A percentile compares a stretch with the other conserved stretches of the same genome.
Evolutionary conservation across 2,113 vertebrate genomes (phyloP).

Genomic region (Ibidorhyncha struthersii): DNA sequence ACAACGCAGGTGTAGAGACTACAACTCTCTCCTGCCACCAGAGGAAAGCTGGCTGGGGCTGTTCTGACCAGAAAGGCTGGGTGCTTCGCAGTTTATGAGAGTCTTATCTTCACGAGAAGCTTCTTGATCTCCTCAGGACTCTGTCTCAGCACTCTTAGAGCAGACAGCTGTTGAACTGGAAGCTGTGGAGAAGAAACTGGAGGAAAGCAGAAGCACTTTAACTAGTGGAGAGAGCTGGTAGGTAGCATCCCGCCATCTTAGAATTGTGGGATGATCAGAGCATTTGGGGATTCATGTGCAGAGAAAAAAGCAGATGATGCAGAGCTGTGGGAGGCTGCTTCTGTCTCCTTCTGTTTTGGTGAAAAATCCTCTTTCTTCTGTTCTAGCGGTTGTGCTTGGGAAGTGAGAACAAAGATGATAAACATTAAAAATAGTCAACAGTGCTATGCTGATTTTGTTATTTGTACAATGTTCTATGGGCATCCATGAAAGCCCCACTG

Average conservation of each 20-base stretch:
- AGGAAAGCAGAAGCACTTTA: constrained; percentile 67
- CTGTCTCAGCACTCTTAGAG: constrained; percentile 77
- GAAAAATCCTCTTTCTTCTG: neutral
- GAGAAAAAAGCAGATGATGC: neutral
- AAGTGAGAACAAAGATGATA: neutral
- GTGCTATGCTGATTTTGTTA: neutral
- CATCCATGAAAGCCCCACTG: neutral
- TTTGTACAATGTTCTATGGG: neutral
- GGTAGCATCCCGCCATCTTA: neutral
- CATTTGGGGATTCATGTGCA: neutral
- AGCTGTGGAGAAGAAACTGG: constrained; percentile 74
- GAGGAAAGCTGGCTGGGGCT: neutral
- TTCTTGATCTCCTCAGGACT: constrained; percentile 73
- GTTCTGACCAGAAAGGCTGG: neutral
- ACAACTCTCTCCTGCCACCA: neutral
- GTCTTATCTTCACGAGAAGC: neutral
- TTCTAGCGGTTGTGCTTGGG: neutral
- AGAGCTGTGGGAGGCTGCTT: neutral
- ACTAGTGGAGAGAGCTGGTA: constrained; percentile 81
- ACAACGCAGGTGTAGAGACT: neutral
- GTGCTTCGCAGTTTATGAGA: neutral
- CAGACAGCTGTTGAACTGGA: constrained; percentile 81
- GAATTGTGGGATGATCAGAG: neutral
- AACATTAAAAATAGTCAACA: neutral
- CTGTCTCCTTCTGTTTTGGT: neutral